A percentile compares a stretch with the other conserved stretches of the same genome.
phyloP scores from a whole-genome alignment of 1,140 invertebrate genomes.

The Chrysopa pallens region DNA sequence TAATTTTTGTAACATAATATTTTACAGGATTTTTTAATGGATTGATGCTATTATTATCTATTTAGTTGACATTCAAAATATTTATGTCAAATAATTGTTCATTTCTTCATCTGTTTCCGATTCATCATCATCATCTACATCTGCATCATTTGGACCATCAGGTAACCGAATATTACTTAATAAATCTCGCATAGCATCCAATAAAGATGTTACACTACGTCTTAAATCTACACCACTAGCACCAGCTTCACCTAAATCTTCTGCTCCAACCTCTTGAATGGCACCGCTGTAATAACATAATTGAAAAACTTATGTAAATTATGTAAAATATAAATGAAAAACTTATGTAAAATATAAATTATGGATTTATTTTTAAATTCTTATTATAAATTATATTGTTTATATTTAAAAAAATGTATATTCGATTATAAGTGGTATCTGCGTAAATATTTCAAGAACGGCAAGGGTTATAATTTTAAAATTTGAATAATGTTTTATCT shows the following conservation, averaged over 20 bases:
- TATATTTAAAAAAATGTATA: no score
- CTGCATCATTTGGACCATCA: slow-evolving; percentile 25
- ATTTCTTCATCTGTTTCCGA: slow-evolving; percentile 25
- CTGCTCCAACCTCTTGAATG: slow-evolving; percentile 13
- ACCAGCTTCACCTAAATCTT: slow-evolving; percentile 9
- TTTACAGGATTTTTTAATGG: no score
- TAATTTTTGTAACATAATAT: no score
- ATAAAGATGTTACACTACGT: slow-evolving; percentile 38
- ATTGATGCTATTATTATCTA: not conserved
- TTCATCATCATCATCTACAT: slow-evolving; percentile 22
- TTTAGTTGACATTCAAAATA: not conserved
- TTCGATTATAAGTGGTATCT: no score
- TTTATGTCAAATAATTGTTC: slow-evolving; percentile 23
- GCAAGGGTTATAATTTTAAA: no score
- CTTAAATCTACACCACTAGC: slow-evolving; percentile 27
- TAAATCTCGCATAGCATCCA: slow-evolving; percentile 56
- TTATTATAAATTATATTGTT: no score
- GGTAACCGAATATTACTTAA: slow-evolving; percentile 40
- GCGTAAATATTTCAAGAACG: no score
- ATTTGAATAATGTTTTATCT: no score
- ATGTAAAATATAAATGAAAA: no score
- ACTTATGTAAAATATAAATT: no score
- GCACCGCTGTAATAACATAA: not conserved
- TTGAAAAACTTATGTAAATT: slow-evolving; percentile 5
- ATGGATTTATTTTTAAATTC: no score